Evolutionary conservation across 2,113 vertebrate species (phyloP).

Genomic region (Cyprinus carpio): DNA sequence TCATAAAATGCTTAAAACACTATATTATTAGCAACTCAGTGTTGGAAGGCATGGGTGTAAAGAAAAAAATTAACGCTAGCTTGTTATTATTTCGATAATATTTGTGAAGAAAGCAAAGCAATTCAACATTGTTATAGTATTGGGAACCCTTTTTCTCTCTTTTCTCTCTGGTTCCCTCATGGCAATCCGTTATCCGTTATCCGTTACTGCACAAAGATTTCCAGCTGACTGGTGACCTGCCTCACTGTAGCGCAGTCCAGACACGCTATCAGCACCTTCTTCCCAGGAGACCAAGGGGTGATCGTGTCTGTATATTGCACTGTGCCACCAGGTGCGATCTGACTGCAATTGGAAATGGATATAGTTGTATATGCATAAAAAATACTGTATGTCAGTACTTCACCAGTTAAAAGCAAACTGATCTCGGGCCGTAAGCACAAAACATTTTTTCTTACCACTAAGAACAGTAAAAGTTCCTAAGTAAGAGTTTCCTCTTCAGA

Average conservation of each 20-base stretch:
- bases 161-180: not conserved
- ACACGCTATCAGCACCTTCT: slow-evolving; percentile 76
- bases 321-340: slow-evolving; percentile 22
- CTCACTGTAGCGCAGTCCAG: slow-evolving; percentile 69
- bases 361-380: not conserved
- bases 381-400: not conserved
- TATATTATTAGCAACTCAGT: too few species aligned
- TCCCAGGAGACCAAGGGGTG: slow-evolving; percentile 68
- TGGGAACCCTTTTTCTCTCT: too few species aligned
- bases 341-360: slow-evolving; percentile 43
- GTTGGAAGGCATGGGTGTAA: not conserved
- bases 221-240: slow-evolving; percentile 73
- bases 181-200: not conserved
- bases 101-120: slow-evolving; percentile 19
- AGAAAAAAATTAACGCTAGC: not conserved
- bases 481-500: too few species aligned
- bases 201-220: not conserved
- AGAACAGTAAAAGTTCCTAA: too few species aligned
- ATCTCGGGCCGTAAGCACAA: too few species aligned
- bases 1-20: not conserved
- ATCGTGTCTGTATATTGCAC: slow-evolving; percentile 77
- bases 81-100: not conserved
- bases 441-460: too few species aligned
- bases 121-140: too few species aligned
- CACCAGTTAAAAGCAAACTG: not conserved